Evolutionary conservation across 2,888 invertebrate species (phyloP), one percentile per base, ranked within the genome.

Genomic region (Cantharis rustica): DNA sequence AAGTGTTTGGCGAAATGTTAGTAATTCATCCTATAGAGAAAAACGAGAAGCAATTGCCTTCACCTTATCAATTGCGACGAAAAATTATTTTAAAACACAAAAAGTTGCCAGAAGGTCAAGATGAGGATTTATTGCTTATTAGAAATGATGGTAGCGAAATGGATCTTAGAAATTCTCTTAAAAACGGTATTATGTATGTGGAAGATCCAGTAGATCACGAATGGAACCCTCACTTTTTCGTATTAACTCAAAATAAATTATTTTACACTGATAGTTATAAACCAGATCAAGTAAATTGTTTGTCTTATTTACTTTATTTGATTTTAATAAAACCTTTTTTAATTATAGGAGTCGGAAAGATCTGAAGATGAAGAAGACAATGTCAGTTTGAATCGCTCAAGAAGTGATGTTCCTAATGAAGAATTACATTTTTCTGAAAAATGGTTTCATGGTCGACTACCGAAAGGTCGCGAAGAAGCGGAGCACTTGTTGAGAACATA

Each of bases 161-260:
- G 87, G 95, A 96, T 86, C 88, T 95, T 68, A 90, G 96, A 70
- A 95, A 94, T 85, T 93, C 96, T 0, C 92, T 96, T 0, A 97
- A 96, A 88, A 98, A 96, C 86, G 98, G 97, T 0, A 93, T 97
- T 75, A 90, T 98, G 78, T 95, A 95, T 84, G 89, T 98, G 62
- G 96, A 97, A 87, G 98, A 98, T 89, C 94, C 95, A 0, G 92
- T 96, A 0, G 95, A 96, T 81, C 93, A 94, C 86, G 94, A 95
- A 78, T 98, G 98, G 98, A 94, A 95, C 85, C 95, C 96, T 0
- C 97, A 98, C 88, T 97, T 97, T 84, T 98, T 98, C 86, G 96
- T 98, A 15, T 89, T 98, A 47, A 97, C 96, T 0, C 93, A 95
- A 80, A 94, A 93, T 83, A 96, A 97, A 86, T 89, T 98, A 68